A percentile compares a stretch with the other conserved stretches of the same genome.
Evolutionary conservation across 2,888 invertebrate genomes (phyloP).

Genomic region (Schrankia costaestrigalis): DNA sequence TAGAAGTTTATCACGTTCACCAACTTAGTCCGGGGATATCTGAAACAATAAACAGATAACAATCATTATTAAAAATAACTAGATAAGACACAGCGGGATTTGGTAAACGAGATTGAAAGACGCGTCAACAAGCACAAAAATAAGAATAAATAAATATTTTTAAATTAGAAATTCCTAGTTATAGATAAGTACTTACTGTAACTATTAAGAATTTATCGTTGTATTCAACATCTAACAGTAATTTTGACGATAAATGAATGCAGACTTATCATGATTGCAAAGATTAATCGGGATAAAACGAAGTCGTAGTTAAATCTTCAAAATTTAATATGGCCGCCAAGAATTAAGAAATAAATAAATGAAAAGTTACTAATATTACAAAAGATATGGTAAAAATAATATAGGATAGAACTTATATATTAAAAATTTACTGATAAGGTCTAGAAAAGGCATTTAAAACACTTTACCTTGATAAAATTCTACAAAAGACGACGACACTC

Average conservation of each 20-base stretch:
- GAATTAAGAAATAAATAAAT: conserved; percentile 30
- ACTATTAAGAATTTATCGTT: conserved; percentile 21
- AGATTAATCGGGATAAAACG: conserved; percentile 58
- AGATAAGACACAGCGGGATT: conserved; percentile 11
- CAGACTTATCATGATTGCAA: conserved; percentile 40
- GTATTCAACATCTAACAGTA: conserved; percentile 5
- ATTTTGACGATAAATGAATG: conserved; percentile 9
- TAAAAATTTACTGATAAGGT: conserved; percentile 6
- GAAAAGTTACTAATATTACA: conserved; percentile 17
- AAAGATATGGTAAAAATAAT: background rate
- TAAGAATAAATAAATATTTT: conserved; percentile 44
- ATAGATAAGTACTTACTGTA: conserved; percentile 15
- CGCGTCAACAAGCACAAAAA: conserved; percentile 71
- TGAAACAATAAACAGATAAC: conserved; percentile 53
- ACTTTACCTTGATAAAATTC: conserved; percentile 75
- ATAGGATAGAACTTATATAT: conserved; percentile 1
- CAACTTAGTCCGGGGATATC: conserved; percentile 73
- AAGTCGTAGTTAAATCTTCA: conserved; percentile 48
- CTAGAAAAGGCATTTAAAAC: conserved; percentile 16
- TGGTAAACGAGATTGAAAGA: conserved; percentile 46
- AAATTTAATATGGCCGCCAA: conserved; percentile 73
- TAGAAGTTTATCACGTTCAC: conserved; percentile 77
- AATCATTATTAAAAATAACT: conserved; percentile 22
- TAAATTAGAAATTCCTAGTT: background rate
- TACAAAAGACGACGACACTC: conserved; percentile 77